Evolutionary conservation across 2,888 invertebrate genomes (phyloP), one percentile per base, ranked within the genome.

Genomic region (Orthosia gracilis): DNA sequence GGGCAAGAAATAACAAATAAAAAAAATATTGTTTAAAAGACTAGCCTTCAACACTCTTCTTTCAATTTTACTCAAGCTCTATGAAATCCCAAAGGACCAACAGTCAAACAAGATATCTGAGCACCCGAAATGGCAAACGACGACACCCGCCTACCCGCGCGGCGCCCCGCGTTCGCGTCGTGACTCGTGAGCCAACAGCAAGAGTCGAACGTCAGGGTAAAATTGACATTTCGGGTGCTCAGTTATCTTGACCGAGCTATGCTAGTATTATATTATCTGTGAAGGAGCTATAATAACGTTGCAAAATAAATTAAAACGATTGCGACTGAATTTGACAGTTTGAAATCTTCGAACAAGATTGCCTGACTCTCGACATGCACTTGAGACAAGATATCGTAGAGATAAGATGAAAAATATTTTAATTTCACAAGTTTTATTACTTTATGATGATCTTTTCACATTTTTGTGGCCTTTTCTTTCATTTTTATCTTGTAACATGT

Each of bases 321-420:
- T 18, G 12, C 15, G 1, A 9, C 9, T 40, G 40, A 40, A 9
- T 9, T 23, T 31, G 49, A 0, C 45, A 31, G 26, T 61, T 72
- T 18, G 7, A 31, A 21, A 18, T 40, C 7, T 9, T 47, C 15
- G 18, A 73, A 31, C 31, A 23, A 3, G 23, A 17, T 59, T 71
- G 26, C 47, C 17, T 69, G 47, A 18, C 47, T 31, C 18, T 76
- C n/a, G 26, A 45, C 62, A 13, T 72, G 52, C 52, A 79, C 58
- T 79, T 40, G 31, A 78, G 15, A 23, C 23, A 7, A 45, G 47
- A 52, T 78, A 63, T 47, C 26, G 18, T 62, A 11, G 12, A 58
- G 58, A 64, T 79, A 76, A 26, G 5, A 58, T 11, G 31, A 45
- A 23, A 31, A 47, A 47, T 31, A 54, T 21, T 62, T n/a, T 49